Base-by-base conservation (phyloP, 2,797 vertebrate genomes). In the Leptatherina wallacei region DNA sequence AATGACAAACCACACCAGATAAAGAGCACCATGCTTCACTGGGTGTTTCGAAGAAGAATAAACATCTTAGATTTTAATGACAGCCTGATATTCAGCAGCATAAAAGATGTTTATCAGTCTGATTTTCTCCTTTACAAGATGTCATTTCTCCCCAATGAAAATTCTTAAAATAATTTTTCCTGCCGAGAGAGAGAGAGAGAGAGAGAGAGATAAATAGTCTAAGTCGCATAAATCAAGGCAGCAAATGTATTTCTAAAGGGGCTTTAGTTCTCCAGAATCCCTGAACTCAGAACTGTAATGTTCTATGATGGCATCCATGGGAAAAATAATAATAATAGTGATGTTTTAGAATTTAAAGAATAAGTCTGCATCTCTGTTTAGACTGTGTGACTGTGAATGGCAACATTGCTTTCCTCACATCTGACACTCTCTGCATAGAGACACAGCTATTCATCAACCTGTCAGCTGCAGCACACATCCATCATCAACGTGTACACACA, bases 361-460 rank as follows among this genome's bases (percentile, higher is more conserved):
- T 68, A 61, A 59, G 64, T 77, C 69, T 57, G 58, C 29, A 20
- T 65, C 6, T 61, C 58, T 69, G 67, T 84, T 83, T 63, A 68
- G 44, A 42, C 22, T 9, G 49, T 74, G 72, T 82, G 77, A n/a
- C 61, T 32, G 49, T 69, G 78, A 88, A 83, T 88, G 82, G 82
- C 77, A 68, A 62, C 76, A 64, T 57, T 0, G 68, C 49, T 64
- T 64, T 67, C 57, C 74, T 74, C 66, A 61, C 67, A 83, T 71
- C 78, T 88, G 84, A 84, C 87, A 77, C 27, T 61, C 65, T 69
- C 72, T 69, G 57, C 79, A 62, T 16, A 2, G 29, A 86, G 68
- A 81, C 59, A 69, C 71, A 81, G 75, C 85, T 65, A 89, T 91
- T 89, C 74, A 89, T 93, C 88, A 90, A 71, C 24, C 11, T 84